phyloP scores from a whole-genome alignment of 2,888 invertebrate species.

The Yponomeuta malinellus region DNA sequence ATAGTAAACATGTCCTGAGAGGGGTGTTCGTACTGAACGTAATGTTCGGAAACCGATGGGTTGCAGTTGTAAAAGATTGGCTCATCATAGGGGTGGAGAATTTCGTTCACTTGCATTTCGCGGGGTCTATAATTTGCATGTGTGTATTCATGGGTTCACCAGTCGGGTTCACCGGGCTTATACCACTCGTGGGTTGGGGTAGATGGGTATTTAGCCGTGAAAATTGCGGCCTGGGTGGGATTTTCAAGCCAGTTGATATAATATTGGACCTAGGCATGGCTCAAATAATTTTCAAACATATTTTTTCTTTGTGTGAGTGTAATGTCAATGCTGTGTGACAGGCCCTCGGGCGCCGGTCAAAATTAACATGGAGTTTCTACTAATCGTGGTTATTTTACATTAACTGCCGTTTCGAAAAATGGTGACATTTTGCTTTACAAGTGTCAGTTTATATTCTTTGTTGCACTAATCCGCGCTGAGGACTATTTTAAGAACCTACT shows the following conservation, averaged over 20 bases:
- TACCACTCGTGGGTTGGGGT: slow-evolving; percentile 20
- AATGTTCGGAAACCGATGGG: background rate
- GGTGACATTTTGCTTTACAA: too few species aligned
- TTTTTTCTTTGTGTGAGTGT: too few species aligned
- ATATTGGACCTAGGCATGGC: slow-evolving; percentile 5
- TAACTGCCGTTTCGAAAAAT: too few species aligned
- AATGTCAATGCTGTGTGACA: too few species aligned
- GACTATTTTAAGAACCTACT: too few species aligned
- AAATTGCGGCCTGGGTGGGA: slow-evolving; percentile 2
- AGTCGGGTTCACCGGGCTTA: slow-evolving; percentile 9
- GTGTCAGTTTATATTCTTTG: too few species aligned
- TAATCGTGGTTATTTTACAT: too few species aligned
- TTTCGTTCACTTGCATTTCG: slow-evolving; percentile 13
- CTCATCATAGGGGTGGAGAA: background rate
- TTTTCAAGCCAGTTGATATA: background rate
- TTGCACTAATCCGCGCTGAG: too few species aligned
- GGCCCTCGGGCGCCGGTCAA: too few species aligned
- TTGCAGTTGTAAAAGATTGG: background rate
- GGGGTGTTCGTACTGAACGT: background rate
- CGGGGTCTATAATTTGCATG: slow-evolving; percentile 6
- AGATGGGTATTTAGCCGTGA: background rate
- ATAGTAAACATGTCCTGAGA: background rate
- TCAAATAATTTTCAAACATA: slow-evolving; percentile 6
- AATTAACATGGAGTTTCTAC: too few species aligned
- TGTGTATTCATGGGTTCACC: slow-evolving; percentile 10